Percentiles rank a stretch among this genome's conserved stretches.
These are phyloP conservation scores for Spodoptera frugiperda DNA, from an alignment of 1,140 invertebrate species.

Conservation along the genomic window DNA sequence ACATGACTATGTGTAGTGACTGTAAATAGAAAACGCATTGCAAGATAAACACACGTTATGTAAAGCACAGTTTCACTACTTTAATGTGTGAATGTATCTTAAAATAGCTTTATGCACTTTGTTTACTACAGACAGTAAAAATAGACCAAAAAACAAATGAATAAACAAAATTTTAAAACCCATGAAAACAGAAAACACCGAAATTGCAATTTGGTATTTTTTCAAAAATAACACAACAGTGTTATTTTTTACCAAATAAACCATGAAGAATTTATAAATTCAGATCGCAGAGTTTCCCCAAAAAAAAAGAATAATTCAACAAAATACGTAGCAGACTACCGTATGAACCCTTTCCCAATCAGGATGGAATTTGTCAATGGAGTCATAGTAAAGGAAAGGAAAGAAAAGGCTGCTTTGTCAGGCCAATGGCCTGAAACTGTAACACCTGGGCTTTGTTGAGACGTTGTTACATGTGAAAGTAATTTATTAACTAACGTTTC, in stretches of 20 bases:
- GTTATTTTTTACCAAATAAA: too few relatives aligned
- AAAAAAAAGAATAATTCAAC: slow-evolving; percentile 9
- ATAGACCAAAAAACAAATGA: too few relatives aligned
- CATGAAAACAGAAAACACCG: too few relatives aligned
- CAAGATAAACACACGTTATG: too few relatives aligned
- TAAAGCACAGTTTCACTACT: too few relatives aligned
- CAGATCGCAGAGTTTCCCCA: neutral
- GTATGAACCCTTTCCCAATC: slow-evolving; percentile 55
- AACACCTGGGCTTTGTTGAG: slow-evolving; percentile 62
- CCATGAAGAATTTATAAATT: neutral
- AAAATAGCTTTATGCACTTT: too few relatives aligned
- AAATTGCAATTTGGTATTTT: too few relatives aligned
- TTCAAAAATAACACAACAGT: too few relatives aligned
- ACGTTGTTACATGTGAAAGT: slow-evolving; percentile 56
- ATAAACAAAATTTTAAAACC: too few relatives aligned
- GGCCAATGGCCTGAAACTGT: slow-evolving; percentile 54
- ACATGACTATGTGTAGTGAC: neutral
- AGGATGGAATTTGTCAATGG: slow-evolving; percentile 56
- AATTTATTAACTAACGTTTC: slow-evolving; percentile 54
- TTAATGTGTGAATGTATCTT: too few relatives aligned
- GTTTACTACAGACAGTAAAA: too few relatives aligned
- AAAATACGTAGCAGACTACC: slow-evolving; percentile 39
- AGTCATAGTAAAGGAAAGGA: slow-evolving; percentile 1
- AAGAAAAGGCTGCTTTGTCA: slow-evolving; percentile 50
- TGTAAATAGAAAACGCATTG: neutral